Percentiles rank a stretch among this genome's conserved stretches.
Conservation (phyloP, 2,797 vertebrate species). For the Carcharodon carcharias region DNA sequence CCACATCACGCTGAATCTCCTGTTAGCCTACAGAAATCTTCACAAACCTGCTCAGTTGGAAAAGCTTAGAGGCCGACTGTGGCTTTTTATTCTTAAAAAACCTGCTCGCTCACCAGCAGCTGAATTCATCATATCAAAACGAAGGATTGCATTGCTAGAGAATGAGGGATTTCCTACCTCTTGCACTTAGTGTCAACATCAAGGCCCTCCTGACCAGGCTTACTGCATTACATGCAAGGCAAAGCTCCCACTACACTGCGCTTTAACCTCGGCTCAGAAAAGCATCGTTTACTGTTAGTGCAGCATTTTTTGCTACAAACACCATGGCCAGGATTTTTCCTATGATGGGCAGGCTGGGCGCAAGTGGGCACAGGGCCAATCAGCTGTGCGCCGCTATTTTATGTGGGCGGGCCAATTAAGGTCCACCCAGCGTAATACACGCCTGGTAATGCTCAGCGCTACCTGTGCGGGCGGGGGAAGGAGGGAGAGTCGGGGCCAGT, state of each 20-base stretch:
- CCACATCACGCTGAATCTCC: neutral
- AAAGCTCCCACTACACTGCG: neutral
- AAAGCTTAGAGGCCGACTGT: neutral
- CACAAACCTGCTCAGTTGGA: neutral
- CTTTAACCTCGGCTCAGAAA: too few relatives aligned
- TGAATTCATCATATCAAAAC: conserved; percentile 6
- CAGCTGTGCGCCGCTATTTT: too few relatives aligned
- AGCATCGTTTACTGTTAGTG: neutral
- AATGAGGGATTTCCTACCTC: neutral
- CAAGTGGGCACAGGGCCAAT: too few relatives aligned
- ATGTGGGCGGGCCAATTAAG: too few relatives aligned
- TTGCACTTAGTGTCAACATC: neutral
- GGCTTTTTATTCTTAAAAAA: neutral
- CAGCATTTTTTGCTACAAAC: neutral
- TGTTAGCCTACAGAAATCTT: neutral
- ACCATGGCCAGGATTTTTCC: too few relatives aligned
- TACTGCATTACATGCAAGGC: neutral
- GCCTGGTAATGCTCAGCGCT: too few relatives aligned
- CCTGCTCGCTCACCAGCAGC: neutral
- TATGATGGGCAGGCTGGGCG: too few relatives aligned
- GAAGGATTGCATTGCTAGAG: neutral
- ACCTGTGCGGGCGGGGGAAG: too few relatives aligned
- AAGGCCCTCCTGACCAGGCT: neutral
- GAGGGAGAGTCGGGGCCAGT: too few relatives aligned
- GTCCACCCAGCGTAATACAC: too few relatives aligned